These are phyloP conservation scores for Thomomys bottae DNA, from an alignment of 2,113 vertebrate species.

Conservation along the genomic window DNA sequence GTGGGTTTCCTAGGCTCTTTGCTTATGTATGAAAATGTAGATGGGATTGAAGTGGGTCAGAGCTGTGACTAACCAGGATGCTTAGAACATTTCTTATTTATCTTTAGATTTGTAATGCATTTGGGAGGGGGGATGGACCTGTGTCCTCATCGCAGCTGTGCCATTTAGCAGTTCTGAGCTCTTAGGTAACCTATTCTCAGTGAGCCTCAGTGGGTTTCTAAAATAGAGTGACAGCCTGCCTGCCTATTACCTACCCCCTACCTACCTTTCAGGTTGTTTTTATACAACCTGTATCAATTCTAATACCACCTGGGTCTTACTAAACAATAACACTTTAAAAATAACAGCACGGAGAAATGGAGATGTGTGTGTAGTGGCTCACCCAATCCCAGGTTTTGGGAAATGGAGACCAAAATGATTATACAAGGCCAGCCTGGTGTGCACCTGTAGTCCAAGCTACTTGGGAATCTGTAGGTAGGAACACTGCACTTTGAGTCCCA, in stretches of 20 bases:
- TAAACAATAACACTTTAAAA: background rate
- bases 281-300: background rate
- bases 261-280: background rate
- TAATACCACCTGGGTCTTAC: background rate
- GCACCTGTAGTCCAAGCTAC: too few relatives aligned
- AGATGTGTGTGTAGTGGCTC: too few relatives aligned
- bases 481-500: too few relatives aligned
- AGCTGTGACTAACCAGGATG: background rate
- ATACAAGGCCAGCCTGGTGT: too few relatives aligned
- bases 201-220: background rate
- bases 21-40: background rate
- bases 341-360: background rate
- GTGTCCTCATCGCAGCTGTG: background rate
- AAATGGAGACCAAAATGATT: too few relatives aligned
- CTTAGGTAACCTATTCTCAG: background rate
- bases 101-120: background rate
- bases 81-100: background rate
- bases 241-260: rapidly evolving
- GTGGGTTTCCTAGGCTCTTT: background rate
- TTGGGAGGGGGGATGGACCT: background rate
- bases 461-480: too few relatives aligned
- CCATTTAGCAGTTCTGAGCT: background rate
- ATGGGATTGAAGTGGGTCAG: background rate
- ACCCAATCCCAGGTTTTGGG: too few relatives aligned
- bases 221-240: background rate